A percentile compares a stretch with the other conserved stretches of the same genome.
Evolutionary conservation across 2,113 vertebrate genomes (phyloP).

Genomic region (Lamprotornis superbus): DNA sequence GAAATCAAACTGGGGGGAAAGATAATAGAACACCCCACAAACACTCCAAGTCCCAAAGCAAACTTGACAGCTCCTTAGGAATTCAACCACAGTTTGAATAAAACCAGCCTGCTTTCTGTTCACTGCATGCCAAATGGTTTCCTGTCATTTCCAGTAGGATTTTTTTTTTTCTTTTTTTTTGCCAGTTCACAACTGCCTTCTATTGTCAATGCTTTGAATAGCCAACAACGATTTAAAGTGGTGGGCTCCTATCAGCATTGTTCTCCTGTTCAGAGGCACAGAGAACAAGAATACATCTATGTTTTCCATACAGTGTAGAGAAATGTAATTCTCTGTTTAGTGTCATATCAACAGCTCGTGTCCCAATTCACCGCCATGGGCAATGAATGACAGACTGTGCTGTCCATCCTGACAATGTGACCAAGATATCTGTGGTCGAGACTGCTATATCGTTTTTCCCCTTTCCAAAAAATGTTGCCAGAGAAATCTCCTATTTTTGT

Average conservation of each 20-base stretch:
- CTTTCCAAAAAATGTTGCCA: neutral
- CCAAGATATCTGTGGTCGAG: conserved; percentile 41
- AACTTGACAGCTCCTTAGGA: neutral
- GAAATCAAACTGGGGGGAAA: neutral
- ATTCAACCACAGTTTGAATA: neutral
- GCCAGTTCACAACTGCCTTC: conserved; percentile 33
- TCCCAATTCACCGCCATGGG: conserved; percentile 16
- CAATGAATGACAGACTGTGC: conserved; percentile 56
- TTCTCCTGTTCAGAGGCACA: conserved; percentile 56
- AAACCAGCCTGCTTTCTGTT: neutral
- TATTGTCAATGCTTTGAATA: conserved; percentile 53
- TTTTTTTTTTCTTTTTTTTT: neutral
- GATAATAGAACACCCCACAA: neutral
- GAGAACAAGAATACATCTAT: conserved; percentile 47
- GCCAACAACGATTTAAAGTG: neutral
- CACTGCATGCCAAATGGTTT: neutral
- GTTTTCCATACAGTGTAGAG: conserved; percentile 47
- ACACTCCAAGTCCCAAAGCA: neutral
- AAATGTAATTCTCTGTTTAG: conserved; percentile 67
- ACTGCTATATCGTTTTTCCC: neutral
- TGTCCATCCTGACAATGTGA: conserved; percentile 52
- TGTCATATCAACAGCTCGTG: conserved; percentile 52
- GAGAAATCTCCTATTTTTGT: conserved; percentile 28
- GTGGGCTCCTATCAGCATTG: conserved; percentile 60
- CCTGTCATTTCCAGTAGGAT: conserved; percentile 27